Base-by-base conservation (phyloP, 2,797 vertebrate genomes). In the Calcarius lapponicus region DNA sequence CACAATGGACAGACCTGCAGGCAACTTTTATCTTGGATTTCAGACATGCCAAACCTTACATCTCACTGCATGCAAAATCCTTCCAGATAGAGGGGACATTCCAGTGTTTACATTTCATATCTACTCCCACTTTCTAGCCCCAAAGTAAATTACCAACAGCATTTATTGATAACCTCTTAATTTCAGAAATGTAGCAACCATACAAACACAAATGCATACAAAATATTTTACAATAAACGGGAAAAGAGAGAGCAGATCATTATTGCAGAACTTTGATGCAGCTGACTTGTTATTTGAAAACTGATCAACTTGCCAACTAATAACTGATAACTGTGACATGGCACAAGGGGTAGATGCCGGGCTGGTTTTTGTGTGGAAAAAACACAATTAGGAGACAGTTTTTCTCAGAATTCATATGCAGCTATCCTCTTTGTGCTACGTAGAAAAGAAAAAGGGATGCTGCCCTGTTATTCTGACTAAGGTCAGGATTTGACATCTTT, bases 331-430 rank as follows among this genome's bases (percentile, higher is more conserved):
- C 12, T 48, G 40, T 60, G 60, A 38, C 40, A 22, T n/a, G 28
- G 43, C 53, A 82, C 18, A 84, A 69, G 16, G 9, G 11, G 4
- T 58, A 57, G 72, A 61, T 76, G 6, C 45, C 2, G 9, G 43
- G 29, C 10, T 51, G 31, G 3, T 42, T 92, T 89, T 82, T 24
- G 22, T 3, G 11, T 64, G 43, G 50, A 36, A 24, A 58, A 28
- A 7, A 0, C 2, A 5, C 18, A 47, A 62, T 56, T 76, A 0
- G 3, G 69, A 42, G 36, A 26, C 4, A 32, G 10, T 73, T 92
- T 73, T 74, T 17, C 64, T 80, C 36, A 57, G n/a, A 78, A 83
- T 62, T 74, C 13, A 17, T 18, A 16, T 1, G 0, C 43, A 32
- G 6, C 8, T 62, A 25, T 73, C 57, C 11, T 16, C 17, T 26